These are phyloP conservation scores for Drosophila mojavensis DNA, from an alignment of 1,140 invertebrate species.

Conservation along the genomic window DNA sequence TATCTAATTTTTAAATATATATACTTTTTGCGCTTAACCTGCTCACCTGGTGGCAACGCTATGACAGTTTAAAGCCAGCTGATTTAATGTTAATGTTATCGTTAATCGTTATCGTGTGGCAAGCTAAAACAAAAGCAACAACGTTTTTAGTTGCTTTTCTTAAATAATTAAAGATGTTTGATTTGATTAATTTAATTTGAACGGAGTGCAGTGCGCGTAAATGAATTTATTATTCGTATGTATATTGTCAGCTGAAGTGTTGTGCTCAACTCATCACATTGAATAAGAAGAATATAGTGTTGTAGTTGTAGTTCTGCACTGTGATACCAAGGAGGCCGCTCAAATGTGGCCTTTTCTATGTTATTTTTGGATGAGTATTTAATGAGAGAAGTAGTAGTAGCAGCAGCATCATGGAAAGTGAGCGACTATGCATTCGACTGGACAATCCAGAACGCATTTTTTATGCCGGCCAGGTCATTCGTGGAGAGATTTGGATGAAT, in stretches of 20 bases:
- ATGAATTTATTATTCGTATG: not conserved
- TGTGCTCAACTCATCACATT: not conserved
- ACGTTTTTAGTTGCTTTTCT: slow-evolving; percentile 36
- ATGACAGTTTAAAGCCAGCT: slow-evolving; percentile 17
- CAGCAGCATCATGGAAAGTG: slow-evolving; percentile 74
- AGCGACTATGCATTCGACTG: slow-evolving; percentile 76
- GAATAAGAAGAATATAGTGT: slow-evolving; percentile 16
- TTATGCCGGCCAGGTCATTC: slow-evolving; percentile 76
- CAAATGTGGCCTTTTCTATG: slow-evolving; percentile 66
- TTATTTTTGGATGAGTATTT: slow-evolving; percentile 78
- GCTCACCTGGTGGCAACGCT: slow-evolving; percentile 24
- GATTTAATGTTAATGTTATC: slow-evolving; percentile 22
- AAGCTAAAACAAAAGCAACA: slow-evolving; percentile 50
- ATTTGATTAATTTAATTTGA: slow-evolving; percentile 19
- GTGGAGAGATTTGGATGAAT: slow-evolving; percentile 78
- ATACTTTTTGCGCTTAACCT: slow-evolving; percentile 15
- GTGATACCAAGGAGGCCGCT: slow-evolving; percentile 40
- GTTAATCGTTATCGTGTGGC: slow-evolving; percentile 32
- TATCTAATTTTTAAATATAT: slow-evolving; percentile 27
- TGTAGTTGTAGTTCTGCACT: slow-evolving; percentile 43
- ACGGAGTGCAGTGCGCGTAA: slow-evolving; percentile 10
- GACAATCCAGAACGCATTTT: slow-evolving; percentile 76
- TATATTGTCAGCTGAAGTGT: not conserved
- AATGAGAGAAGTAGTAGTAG: slow-evolving; percentile 38
- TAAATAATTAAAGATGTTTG: slow-evolving; percentile 35